Percentiles rank a stretch among this genome's conserved stretches.
phyloP scores from a whole-genome alignment of 2,113 vertebrate genomes.

The Lophochroa leadbeateri region DNA sequence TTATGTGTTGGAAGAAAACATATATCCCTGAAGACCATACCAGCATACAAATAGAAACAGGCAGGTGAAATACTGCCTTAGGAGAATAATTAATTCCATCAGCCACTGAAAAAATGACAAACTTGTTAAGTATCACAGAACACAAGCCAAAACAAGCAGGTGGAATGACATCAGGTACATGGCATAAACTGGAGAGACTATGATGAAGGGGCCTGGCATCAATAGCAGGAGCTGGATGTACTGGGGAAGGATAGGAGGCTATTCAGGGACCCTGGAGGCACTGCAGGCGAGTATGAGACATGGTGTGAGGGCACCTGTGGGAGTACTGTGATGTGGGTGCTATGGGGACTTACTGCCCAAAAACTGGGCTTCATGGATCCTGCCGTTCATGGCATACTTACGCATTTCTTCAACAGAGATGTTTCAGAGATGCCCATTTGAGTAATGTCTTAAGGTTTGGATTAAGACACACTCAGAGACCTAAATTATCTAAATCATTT shows the following conservation, averaged over 20 bases:
- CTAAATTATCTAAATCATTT: neutral
- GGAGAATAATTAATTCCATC: conserved; percentile 28
- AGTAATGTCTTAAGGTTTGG: neutral
- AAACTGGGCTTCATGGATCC: neutral
- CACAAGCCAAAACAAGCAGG: neutral
- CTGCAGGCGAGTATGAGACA: neutral
- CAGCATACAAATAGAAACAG: neutral
- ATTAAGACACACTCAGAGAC: neutral
- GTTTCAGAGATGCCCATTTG: neutral
- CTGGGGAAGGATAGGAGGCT: neutral
- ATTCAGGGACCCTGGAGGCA: neutral
- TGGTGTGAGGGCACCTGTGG: neutral
- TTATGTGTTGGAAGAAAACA: neutral
- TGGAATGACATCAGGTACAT: neutral
- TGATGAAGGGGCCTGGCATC: neutral
- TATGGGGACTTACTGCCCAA: neutral
- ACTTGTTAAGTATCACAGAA: neutral
- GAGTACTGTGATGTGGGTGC: neutral
- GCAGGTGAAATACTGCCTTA: conserved; percentile 21
- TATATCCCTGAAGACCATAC: neutral
- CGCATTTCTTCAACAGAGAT: neutral
- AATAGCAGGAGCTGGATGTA: neutral
- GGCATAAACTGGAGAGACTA: neutral
- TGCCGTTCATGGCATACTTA: neutral
- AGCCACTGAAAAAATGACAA: neutral